Conservation (phyloP, 2,888 invertebrate genomes). For the Dilophus febrilis region DNA sequence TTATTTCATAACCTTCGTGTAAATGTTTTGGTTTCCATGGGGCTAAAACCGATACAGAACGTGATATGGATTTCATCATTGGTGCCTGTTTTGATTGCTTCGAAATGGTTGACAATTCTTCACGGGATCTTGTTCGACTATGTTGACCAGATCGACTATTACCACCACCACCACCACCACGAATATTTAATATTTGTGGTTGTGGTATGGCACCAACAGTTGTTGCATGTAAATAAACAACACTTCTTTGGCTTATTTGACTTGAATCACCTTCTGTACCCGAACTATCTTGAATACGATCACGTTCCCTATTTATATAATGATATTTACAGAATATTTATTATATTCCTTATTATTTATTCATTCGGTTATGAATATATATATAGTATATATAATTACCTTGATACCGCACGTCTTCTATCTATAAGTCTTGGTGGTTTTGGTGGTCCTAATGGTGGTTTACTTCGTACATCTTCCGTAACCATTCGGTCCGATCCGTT, state of each 20-base stretch:
- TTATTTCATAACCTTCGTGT: slow-evolving; percentile 57
- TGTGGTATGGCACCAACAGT: slow-evolving; percentile 79
- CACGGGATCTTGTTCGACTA: slow-evolving; percentile 50
- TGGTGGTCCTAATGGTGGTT: slow-evolving; percentile 22
- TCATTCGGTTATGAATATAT: too few species aligned
- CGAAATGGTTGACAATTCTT: slow-evolving; percentile 37
- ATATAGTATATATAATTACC: too few species aligned
- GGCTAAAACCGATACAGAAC: slow-evolving; percentile 66
- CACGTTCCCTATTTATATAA: slow-evolving; percentile 24
- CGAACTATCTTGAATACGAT: slow-evolving; percentile 28
- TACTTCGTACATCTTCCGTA: slow-evolving; percentile 5
- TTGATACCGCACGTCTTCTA: slow-evolving; percentile 15
- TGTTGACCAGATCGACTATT: slow-evolving; percentile 1
- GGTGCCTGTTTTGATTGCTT: slow-evolving; percentile 19
- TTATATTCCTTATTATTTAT: background rate
- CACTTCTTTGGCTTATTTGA: slow-evolving; percentile 65
- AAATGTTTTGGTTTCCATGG: slow-evolving; percentile 68
- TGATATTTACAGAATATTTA: background rate
- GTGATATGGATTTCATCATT: slow-evolving; percentile 52
- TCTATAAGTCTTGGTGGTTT: slow-evolving; percentile 29
- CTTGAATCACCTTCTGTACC: slow-evolving; percentile 62
- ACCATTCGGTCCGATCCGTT: background rate
- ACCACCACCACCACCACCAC: slow-evolving; percentile 20
- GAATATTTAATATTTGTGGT: slow-evolving; percentile 39
- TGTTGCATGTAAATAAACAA: slow-evolving; percentile 71